A percentile compares a stretch with the other conserved stretches of the same genome.
Evolutionary conservation across 2,797 vertebrate species (phyloP).

Genomic region (Sphenodon punctatus): DNA sequence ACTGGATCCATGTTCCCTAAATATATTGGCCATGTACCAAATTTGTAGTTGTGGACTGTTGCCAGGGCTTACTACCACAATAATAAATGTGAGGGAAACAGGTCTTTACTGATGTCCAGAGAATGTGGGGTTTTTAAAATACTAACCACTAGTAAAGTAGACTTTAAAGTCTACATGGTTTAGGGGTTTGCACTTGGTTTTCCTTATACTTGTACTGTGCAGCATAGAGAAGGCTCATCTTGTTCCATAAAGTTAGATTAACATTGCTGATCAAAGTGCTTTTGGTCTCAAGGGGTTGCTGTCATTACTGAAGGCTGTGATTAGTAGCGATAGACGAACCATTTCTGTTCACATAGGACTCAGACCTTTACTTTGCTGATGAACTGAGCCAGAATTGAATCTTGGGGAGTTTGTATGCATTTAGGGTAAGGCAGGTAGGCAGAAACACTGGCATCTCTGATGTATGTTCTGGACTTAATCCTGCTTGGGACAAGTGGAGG

Average conservation of each 20-base stretch:
- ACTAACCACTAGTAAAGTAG: background rate
- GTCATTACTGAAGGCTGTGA: fast-evolving
- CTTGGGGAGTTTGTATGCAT: no score
- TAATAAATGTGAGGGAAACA: constrained; percentile 42
- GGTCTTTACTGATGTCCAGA: background rate
- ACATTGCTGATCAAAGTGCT: background rate
- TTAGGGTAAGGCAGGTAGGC: background rate
- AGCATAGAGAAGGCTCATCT: background rate
- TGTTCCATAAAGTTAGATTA: background rate
- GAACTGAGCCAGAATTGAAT: background rate
- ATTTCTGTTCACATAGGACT: background rate
- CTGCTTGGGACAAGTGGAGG: background rate
- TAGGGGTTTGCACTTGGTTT: constrained; percentile 49
- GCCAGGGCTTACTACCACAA: constrained; percentile 15
- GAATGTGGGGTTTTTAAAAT: constrained; percentile 19
- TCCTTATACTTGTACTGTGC: constrained; percentile 2
- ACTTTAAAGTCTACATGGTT: background rate
- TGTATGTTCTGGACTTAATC: background rate
- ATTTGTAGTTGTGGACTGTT: constrained; percentile 8
- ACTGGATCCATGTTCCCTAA: constrained; percentile 14
- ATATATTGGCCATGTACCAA: constrained; percentile 22
- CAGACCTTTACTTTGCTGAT: background rate
- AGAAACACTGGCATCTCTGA: background rate
- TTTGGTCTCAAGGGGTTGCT: background rate
- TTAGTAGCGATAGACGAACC: fast-evolving